Conservation (phyloP, 2,113 vertebrate species). For the Neofelis nebulosa region DNA sequence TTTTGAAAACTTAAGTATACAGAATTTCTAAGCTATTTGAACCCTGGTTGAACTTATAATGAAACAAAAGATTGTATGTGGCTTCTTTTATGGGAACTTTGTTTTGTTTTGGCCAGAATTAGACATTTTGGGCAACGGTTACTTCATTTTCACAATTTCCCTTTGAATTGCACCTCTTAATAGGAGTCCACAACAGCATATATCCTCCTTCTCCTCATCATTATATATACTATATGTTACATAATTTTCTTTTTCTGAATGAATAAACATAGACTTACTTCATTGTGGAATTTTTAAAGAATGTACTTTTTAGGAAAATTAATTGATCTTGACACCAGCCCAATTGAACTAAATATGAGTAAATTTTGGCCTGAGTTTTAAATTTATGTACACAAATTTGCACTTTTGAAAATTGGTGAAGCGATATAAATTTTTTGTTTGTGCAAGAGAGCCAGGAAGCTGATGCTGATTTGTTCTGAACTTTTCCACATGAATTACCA, state of each 20-base stretch:
- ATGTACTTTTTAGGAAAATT: constrained; percentile 66
- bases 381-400: constrained; percentile 38
- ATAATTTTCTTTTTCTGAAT: constrained; percentile 78
- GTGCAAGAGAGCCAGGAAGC: background rate
- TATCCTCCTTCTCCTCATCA: background rate
- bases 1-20: constrained; percentile 59
- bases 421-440: constrained; percentile 38
- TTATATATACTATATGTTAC: constrained; percentile 51
- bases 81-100: constrained; percentile 46
- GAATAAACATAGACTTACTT: constrained; percentile 77
- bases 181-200: constrained; percentile 64
- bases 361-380: constrained; percentile 71
- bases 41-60: constrained; percentile 54
- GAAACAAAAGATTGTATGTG: constrained; percentile 57
- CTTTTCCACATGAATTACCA: constrained; percentile 61
- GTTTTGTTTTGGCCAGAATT: constrained; percentile 55
- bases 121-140: constrained; percentile 57
- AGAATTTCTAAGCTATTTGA: constrained; percentile 49
- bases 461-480: constrained; percentile 60
- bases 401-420: constrained; percentile 56
- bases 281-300: constrained; percentile 71
- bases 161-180: constrained; percentile 72
- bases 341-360: constrained; percentile 56
- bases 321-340: constrained; percentile 65
- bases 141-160: constrained; percentile 74